A percentile compares a stretch with the other conserved stretches of the same genome.
These are phyloP conservation scores for Dynastes grantii DNA, from an alignment of 2,888 invertebrate species.

Conservation along the genomic window DNA sequence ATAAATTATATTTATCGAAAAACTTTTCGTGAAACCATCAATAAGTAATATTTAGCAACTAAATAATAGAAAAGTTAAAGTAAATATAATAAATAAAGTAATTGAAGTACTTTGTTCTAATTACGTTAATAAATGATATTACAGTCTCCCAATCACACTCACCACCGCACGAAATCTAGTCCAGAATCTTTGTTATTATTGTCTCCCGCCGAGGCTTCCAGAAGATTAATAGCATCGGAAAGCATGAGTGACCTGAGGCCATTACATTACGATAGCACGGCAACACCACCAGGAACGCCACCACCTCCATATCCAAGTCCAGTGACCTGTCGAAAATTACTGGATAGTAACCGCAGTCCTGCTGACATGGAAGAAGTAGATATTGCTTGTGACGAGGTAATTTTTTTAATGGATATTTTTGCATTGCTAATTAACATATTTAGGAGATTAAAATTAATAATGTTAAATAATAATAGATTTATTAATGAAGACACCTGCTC, in stretches of 20 bases:
- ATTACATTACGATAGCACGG: conserved; percentile 69
- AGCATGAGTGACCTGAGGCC: conserved; percentile 75
- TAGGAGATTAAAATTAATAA: no score
- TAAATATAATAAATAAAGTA: background rate
- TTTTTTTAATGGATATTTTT: background rate
- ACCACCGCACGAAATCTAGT: conserved; percentile 79
- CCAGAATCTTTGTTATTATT: conserved; percentile 73
- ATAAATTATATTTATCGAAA: background rate
- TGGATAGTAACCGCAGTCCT: conserved; percentile 56
- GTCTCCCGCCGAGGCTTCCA: conserved; percentile 68
- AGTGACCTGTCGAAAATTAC: conserved; percentile 60
- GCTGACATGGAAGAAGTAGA: conserved; percentile 62
- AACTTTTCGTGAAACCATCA: background rate
- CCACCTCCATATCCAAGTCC: conserved; percentile 85
- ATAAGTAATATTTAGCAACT: background rate
- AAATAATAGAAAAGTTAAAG: background rate
- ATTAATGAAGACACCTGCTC: no score
- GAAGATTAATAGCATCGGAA: conserved; percentile 74
- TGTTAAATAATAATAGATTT: no score
- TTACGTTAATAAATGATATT: conserved; percentile 69
- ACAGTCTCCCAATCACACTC: conserved; percentile 70
- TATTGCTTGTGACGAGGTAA: conserved; percentile 60
- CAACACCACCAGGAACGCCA: conserved; percentile 89
- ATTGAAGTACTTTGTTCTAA: conserved; percentile 56
- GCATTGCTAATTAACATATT: background rate